A percentile compares a stretch with the other conserved stretches of the same genome.
These are phyloP conservation scores for Antechinus flavipes DNA, from an alignment of 2,113 vertebrate genomes.

Conservation along the genomic window DNA sequence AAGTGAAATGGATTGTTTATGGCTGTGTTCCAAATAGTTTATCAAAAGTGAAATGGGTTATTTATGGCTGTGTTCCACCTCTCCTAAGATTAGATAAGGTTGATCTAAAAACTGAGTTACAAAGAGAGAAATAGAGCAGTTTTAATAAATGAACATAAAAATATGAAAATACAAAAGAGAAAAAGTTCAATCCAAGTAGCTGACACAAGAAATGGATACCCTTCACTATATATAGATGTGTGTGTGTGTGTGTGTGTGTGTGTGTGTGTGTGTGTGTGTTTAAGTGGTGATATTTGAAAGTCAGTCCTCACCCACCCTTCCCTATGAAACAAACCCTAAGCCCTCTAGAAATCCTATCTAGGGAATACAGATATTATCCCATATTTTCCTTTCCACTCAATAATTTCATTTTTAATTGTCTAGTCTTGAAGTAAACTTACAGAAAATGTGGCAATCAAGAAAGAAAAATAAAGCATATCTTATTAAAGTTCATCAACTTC, in stretches of 20 bases:
- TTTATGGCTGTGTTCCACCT: background rate
- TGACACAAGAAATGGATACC: background rate
- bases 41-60: too few relatives aligned
- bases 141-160: background rate
- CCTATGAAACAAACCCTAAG: background rate
- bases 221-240: background rate
- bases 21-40: too few relatives aligned
- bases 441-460: background rate
- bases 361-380: background rate
- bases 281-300: background rate
- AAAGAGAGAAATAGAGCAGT: background rate
- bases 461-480: background rate
- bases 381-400: background rate
- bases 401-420: conserved; percentile 26
- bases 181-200: background rate
- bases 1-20: background rate
- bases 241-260: background rate
- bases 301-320: background rate
- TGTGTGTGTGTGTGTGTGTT: background rate
- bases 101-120: background rate
- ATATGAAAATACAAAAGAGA: background rate
- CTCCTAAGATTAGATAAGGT: background rate
- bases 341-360: background rate
- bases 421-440: background rate
- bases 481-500: background rate